Base-by-base conservation (phyloP, 2,888 invertebrate genomes). In the Pogonocherus hispidulus region DNA sequence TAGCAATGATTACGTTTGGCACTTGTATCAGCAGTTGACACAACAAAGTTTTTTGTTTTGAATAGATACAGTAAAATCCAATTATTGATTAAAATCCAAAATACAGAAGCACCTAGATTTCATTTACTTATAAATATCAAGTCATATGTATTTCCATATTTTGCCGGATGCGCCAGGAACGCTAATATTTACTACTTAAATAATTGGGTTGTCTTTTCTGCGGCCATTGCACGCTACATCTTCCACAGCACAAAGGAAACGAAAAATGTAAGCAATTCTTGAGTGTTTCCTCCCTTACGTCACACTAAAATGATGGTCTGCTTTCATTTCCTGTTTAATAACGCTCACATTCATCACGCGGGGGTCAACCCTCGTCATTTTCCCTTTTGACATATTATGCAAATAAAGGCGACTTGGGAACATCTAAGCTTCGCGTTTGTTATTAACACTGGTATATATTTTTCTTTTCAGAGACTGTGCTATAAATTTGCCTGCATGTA, bases 351-450 rank as follows among this genome's bases (percentile, higher is more conserved):
- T 35, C 35, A 55, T 55, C 55, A 55, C 55, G n/a, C 35, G 14
- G 37, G 41, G 55, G 55, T 55, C 55, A 55, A 55, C 55, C 55
- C 55, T 55, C 55, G 20, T 55, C 55, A 55, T 55, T 55, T 41
- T 14, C 20, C 55, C 37, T 41, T 47, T 35, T 55, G 55, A 37
- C 55, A 37, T 35, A 55, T 55, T 55, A 55, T 55, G 55, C 55
- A 55, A 55, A 55, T 55, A 55, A 41, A 37, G 35, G 55, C 14
- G 37, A 37, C 35, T 55, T 18, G 37, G 22, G 27, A 37, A 55
- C 19, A 18, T 20, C 35, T 54, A 32, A 32, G 37, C 55, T 22
- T 37, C n/a, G 35, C 35, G 35, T 37, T 41, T 55, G 37, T 55
- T 55, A 55, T 55, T 55, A 55, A 55, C 55, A 41, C 37, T 37